Evolutionary conservation across 2,888 invertebrate species (phyloP).

Genomic region (Kryphioiulus occultus): DNA sequence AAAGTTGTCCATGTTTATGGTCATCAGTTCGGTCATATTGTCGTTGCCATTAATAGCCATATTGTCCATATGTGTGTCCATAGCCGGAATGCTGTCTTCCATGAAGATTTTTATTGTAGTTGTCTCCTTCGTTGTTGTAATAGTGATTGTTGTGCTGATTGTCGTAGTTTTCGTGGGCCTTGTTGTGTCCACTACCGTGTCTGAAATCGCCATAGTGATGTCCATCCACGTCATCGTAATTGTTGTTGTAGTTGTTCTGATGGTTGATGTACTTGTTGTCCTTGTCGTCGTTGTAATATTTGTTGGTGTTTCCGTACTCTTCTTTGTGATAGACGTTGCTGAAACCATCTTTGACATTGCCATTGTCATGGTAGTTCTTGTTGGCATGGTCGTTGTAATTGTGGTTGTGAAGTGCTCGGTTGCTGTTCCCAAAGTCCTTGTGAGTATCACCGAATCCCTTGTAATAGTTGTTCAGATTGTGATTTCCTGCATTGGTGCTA

Average conservation of each 20-base stretch:
- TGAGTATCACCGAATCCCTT: constrained; percentile 46
- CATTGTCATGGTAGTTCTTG: constrained; percentile 44
- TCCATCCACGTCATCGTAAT: constrained; percentile 45
- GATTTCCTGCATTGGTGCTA: neutral
- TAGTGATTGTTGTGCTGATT: constrained; percentile 17
- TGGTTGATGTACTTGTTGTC: constrained; percentile 47
- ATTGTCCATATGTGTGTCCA: neutral
- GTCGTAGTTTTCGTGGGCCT: neutral
- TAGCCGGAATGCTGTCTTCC: neutral
- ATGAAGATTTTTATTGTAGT: constrained; percentile 45
- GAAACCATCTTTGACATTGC: constrained; percentile 44
- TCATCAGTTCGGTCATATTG: neutral
- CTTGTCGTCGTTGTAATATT: constrained; percentile 38
- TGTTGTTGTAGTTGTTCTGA: constrained; percentile 31
- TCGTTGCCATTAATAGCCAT: neutral
- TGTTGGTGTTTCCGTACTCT: constrained; percentile 43
- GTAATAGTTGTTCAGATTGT: constrained; percentile 44
- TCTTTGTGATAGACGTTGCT: constrained; percentile 51
- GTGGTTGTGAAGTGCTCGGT: constrained; percentile 39
- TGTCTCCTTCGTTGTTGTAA: constrained; percentile 14
- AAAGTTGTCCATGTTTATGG: neutral
- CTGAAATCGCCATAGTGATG: constrained; percentile 32
- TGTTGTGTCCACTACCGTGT: constrained; percentile 45
- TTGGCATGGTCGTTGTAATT: constrained; percentile 43
- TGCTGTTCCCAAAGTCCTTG: constrained; percentile 37